phyloP scores from a whole-genome alignment of 2,113 vertebrate species.

The Scatophagus argus region DNA sequence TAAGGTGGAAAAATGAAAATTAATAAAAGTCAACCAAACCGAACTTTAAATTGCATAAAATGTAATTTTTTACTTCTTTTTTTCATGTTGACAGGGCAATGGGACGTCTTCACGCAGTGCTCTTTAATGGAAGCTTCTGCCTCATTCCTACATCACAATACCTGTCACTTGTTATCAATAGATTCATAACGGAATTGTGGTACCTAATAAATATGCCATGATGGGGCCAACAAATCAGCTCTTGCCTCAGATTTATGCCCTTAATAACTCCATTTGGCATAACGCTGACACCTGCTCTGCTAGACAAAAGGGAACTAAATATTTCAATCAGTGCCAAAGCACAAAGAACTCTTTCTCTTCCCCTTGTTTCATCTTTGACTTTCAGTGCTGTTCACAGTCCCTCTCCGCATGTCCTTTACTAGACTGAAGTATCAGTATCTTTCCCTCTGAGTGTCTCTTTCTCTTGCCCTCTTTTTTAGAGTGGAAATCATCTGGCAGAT shows the following conservation, averaged over 20 bases:
- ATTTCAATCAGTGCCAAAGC: conserved; percentile 72
- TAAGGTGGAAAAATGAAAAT: conserved; percentile 10
- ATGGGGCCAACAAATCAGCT: conserved; percentile 75
- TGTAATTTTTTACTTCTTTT: conserved; percentile 22
- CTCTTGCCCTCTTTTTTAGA: conserved; percentile 72
- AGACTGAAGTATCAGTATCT: conserved; percentile 56
- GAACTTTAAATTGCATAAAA: conserved; percentile 60
- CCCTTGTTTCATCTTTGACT: conserved; percentile 71
- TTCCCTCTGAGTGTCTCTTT: conserved; percentile 62
- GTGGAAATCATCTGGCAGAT: conserved; percentile 89
- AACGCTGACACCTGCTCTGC: conserved; percentile 78
- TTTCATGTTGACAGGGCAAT: conserved; percentile 3
- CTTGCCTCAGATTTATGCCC: conserved; percentile 73
- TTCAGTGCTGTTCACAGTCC: conserved; percentile 50
- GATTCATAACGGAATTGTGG: conserved; percentile 73
- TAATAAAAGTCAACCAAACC: too few species aligned
- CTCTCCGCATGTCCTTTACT: conserved; percentile 68
- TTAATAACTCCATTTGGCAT: conserved; percentile 80
- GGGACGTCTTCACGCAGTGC: conserved; percentile 4
- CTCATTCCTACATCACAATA: conserved; percentile 53
- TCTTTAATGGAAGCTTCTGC: conserved; percentile 22
- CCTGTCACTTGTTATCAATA: conserved; percentile 75
- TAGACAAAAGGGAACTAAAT: conserved; percentile 77
- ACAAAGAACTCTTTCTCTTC: conserved; percentile 65
- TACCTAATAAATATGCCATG: conserved; percentile 79